phyloP scores from a whole-genome alignment of 30 jellyfish, hydroid and myxozoan genomes.

The Hydractinia echinata region DNA sequence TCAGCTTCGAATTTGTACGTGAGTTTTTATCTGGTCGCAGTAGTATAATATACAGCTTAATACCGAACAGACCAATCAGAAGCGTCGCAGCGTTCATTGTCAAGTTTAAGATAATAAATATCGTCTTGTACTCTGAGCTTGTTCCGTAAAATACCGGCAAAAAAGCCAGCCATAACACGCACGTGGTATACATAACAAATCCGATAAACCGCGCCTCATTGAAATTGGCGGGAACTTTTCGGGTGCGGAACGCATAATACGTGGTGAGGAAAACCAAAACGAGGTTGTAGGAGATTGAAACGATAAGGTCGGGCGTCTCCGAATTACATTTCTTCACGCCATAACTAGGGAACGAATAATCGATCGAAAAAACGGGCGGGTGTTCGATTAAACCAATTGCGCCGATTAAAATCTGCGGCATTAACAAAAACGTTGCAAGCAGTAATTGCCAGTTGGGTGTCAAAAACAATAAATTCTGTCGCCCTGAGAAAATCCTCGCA shows the following conservation, averaged over 20 bases:
- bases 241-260: slow-evolving; percentile 76
- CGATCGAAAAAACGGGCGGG: slow-evolving; percentile 35
- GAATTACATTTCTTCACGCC: slow-evolving; percentile 57
- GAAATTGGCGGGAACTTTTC: slow-evolving; percentile 91
- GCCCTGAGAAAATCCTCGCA: slow-evolving; percentile 87
- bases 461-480: slow-evolving; percentile 56
- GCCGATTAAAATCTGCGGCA: slow-evolving; percentile 73
- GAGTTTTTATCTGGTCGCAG: slow-evolving; percentile 77
- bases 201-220: slow-evolving; percentile 91
- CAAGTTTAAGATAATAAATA: slow-evolving; percentile 52
- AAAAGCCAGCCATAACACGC: slow-evolving; percentile 78
- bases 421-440: slow-evolving; percentile 48
- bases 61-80: slow-evolving; percentile 74
- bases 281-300: slow-evolving; percentile 58
- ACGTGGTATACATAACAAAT: slow-evolving; percentile 82
- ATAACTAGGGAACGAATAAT: slow-evolving; percentile 2
- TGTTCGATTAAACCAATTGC: slow-evolving; percentile 46
- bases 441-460: slow-evolving; percentile 87
- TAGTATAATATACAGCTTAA: slow-evolving; percentile 64
- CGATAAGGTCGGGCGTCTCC: slow-evolving; percentile 54
- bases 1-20: slow-evolving; percentile 68
- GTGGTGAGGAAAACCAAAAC: slow-evolving; percentile 62
- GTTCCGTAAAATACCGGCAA: slow-evolving; percentile 77
- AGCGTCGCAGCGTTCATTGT: slow-evolving; percentile 67
- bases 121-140: slow-evolving; percentile 54